A percentile compares a stretch with the other conserved stretches of the same genome.
Evolutionary conservation across 2,113 vertebrate genomes (phyloP).

Genomic region (Rhinichthys klamathensis): DNA sequence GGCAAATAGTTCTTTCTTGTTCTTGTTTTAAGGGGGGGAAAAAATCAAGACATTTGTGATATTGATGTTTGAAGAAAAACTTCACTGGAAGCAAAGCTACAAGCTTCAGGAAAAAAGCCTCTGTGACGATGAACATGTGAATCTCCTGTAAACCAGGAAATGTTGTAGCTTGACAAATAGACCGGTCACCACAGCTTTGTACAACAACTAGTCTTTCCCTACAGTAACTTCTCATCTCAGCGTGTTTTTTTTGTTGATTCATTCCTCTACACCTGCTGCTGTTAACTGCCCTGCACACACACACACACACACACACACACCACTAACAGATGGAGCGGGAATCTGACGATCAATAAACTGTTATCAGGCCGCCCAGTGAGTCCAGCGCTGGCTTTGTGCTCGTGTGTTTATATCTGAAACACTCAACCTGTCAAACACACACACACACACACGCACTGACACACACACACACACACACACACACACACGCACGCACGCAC

Average conservation of each 20-base stretch:
- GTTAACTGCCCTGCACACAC: too few species aligned
- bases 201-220: slow-evolving; percentile 15
- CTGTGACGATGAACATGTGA: not conserved
- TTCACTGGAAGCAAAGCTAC: not conserved
- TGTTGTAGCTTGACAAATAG: not conserved
- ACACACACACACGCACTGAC: too few species aligned
- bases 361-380: slow-evolving; percentile 61
- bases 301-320: not conserved
- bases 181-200: not conserved
- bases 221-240: not conserved
- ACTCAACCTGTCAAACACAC: too few species aligned
- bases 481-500: too few species aligned
- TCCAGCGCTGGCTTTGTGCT: slow-evolving; percentile 43
- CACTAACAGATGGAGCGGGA: slow-evolving; percentile 48
- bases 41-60: not conserved
- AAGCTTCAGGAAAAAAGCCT: not conserved
- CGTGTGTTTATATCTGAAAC: not conserved
- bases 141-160: not conserved
- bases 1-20: not conserved
- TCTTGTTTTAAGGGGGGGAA: not conserved
- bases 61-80: not conserved
- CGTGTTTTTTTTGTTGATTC: not conserved
- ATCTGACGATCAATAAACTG: slow-evolving; percentile 64
- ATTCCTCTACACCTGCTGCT: not conserved
- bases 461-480: too few species aligned